Evolutionary conservation across 1,140 invertebrate species (phyloP).

Genomic region (Chymomyza costata): DNA sequence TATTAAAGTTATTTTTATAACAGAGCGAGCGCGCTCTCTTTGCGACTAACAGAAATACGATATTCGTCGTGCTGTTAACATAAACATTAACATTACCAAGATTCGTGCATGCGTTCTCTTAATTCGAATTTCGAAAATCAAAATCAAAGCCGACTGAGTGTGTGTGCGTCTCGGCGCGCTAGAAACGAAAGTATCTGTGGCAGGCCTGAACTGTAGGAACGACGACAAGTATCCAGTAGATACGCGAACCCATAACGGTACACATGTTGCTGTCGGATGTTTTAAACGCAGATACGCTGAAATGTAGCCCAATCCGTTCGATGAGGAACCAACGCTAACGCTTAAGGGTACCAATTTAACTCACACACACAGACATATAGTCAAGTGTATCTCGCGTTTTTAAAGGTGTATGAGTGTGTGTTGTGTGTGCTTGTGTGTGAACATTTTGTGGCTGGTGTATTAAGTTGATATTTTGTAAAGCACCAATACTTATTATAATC

Average conservation of each 20-base stretch:
- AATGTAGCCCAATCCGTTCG: constrained; percentile 67
- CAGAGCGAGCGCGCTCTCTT: too few species aligned
- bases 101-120: too few species aligned
- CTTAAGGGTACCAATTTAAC: constrained; percentile 53
- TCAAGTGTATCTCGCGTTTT: neutral
- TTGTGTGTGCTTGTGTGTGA: constrained; percentile 10
- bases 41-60: too few species aligned
- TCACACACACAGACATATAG: constrained; percentile 14
- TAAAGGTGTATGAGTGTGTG: constrained; percentile 5
- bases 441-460: constrained; percentile 28
- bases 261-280: constrained; percentile 61
- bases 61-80: too few species aligned
- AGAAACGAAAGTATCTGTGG: too few species aligned
- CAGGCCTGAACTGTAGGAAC: constrained; percentile 17
- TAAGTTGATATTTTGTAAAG: too few species aligned
- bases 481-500: too few species aligned
- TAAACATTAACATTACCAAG: too few species aligned
- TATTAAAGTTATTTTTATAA: too few species aligned
- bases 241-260: constrained; percentile 68
- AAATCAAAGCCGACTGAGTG: constrained; percentile 51
- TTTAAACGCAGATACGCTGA: constrained; percentile 41
- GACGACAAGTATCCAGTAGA: constrained; percentile 57
- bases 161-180: too few species aligned
- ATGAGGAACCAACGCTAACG: neutral
- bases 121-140: constrained; percentile 38